Evolutionary conservation across 2,113 vertebrate genomes (phyloP).

Genomic region (Orientallactaga bullata): DNA sequence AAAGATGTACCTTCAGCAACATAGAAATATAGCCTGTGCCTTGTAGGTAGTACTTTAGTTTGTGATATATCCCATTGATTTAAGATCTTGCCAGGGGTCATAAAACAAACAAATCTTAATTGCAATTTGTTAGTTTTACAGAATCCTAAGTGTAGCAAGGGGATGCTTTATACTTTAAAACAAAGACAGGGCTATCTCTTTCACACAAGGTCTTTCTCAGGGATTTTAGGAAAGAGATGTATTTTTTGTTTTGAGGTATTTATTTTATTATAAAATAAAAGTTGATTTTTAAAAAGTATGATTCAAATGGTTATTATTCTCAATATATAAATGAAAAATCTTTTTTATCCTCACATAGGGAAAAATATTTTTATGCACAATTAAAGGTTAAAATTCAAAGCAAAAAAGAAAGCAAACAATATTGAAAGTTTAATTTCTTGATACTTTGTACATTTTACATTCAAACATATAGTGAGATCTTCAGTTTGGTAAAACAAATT

Average conservation of each 20-base stretch:
- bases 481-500: constrained; percentile 9
- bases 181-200: background rate
- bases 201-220: background rate
- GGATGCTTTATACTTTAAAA: background rate
- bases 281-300: background rate
- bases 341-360: background rate
- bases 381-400: background rate
- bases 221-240: background rate
- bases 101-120: background rate
- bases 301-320: background rate
- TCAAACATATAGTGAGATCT: background rate
- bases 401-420: background rate
- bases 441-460: background rate
- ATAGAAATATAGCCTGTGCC: background rate
- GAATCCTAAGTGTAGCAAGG: background rate
- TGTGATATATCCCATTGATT: background rate
- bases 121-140: constrained; percentile 32
- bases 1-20: background rate
- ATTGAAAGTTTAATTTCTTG: background rate
- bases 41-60: background rate
- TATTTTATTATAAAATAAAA: background rate
- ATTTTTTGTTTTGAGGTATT: background rate
- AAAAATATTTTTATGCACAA: constrained; percentile 5
- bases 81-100: background rate
- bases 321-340: constrained; percentile 18